phyloP scores from a whole-genome alignment of 2,113 vertebrate genomes.

The Dendrocopos noguchii region DNA sequence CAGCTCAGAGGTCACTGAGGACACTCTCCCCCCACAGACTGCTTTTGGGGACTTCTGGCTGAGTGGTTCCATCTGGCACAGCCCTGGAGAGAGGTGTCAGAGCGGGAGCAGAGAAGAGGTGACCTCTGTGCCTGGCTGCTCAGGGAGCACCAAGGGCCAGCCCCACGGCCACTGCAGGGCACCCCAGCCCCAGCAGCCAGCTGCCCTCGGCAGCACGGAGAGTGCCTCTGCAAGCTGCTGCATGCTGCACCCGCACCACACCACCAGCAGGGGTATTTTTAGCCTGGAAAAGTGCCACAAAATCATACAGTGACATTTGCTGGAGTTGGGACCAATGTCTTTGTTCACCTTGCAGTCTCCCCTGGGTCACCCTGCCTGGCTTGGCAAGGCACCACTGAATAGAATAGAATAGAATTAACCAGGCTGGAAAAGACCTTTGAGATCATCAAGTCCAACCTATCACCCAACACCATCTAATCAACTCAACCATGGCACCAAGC shows the following conservation, averaged over 20 bases:
- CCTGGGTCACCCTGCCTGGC: background rate
- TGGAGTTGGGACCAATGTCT: background rate
- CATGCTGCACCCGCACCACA: background rate
- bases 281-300: slow-evolving; percentile 51
- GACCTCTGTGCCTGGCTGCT: background rate
- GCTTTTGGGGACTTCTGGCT: background rate
- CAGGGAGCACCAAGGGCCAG: background rate
- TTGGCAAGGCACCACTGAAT: background rate
- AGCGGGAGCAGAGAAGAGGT: background rate
- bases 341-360: slow-evolving; percentile 13
- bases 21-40: background rate
- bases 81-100: background rate
- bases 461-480: no score
- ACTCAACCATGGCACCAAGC: no score
- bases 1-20: background rate
- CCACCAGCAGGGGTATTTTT: slow-evolving; percentile 57
- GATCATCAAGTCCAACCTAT: no score
- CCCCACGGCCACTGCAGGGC: background rate
- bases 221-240: background rate
- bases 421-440: no score
- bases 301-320: background rate
- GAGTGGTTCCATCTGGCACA: background rate
- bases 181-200: background rate
- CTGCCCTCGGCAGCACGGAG: background rate
- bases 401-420: no score